Evolutionary conservation across 2,888 invertebrate genomes (phyloP), one percentile per base, ranked within the genome.

Genomic region (Lasioglossum calceatum): DNA sequence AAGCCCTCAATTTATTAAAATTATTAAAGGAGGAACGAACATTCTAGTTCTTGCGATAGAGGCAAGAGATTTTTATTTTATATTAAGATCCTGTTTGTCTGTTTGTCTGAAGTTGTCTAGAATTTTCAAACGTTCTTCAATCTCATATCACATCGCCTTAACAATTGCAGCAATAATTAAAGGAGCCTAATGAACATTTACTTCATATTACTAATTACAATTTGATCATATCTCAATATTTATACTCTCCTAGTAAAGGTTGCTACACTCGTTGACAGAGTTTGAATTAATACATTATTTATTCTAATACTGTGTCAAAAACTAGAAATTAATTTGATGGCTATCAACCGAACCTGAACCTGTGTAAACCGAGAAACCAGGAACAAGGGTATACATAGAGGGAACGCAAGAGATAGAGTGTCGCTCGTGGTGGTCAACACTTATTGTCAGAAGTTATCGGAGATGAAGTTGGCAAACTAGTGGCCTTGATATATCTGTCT

Each of bases 401-500:
- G 64, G 2, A 3, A 19, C 8, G 16, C 64, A 64, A 36, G 64
- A 32, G 64, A 32, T 64, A 64, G 64, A 16, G 32, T 16, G n/a
- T 32, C 36, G 64, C 64, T 32, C 8, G 16, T 64, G 32, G 2
- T 64, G 64, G 64, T 64, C 64, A 32, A 64, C 64, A 32, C 64
- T 64, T 64, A 64, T 32, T 64, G 32, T 32, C 64, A 64, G 64
- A 19, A 64, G 64, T 64, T 64, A 64, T 64, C 64, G 19, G 64
- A 64, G 64, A 64, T 64, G 70, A 70, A 70, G 36, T 70, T 70
- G 23, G 70, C 70, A 70, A 70, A 70, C 39, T 39, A 39, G 39
- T 70, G 39, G 70, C 70, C 70, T 70, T 70, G 39, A 70, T 70
- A 36, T 70, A 64, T 64, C 64, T 70, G 39, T 39, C 70, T 39